Percentiles rank a stretch among this genome's conserved stretches.
Conservation (phyloP, 2,888 invertebrate genomes). For the Callinectes sapidus region DNA sequence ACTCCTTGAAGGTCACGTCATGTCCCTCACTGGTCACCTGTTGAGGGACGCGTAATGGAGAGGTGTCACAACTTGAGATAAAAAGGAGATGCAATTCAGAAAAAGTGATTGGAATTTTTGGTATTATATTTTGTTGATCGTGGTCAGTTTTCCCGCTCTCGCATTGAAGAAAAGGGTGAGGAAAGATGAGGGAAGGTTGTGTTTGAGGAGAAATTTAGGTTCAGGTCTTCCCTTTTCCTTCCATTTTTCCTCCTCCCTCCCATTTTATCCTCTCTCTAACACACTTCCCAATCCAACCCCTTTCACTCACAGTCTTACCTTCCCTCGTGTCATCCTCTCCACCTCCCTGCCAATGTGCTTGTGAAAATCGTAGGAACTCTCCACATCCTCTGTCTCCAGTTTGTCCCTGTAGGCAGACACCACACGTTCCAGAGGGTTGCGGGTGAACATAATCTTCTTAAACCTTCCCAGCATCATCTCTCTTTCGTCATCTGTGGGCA, state of each 20-base stretch:
- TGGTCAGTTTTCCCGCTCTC: too few species aligned
- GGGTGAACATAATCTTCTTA: conserved; percentile 89
- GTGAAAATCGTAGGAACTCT: conserved; percentile 62
- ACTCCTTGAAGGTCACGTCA: conserved; percentile 91
- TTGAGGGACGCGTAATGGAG: background rate
- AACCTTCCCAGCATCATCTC: conserved; percentile 81
- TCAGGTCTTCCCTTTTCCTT: background rate
- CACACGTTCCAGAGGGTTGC: conserved; percentile 83
- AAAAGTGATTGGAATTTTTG: too few species aligned
- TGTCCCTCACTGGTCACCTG: conserved; percentile 80
- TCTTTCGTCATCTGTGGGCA: background rate
- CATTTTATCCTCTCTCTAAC: background rate
- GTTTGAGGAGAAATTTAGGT: too few species aligned
- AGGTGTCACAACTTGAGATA: background rate
- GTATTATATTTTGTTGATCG: too few species aligned
- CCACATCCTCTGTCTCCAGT: conserved; percentile 81
- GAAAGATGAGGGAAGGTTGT: background rate
- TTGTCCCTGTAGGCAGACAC: conserved; percentile 62
- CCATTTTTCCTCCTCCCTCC: background rate
- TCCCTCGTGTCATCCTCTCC: conserved; percentile 62
- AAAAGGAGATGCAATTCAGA: too few species aligned
- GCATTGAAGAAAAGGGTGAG: background rate
- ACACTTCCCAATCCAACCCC: background rate
- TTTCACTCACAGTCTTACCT: conserved; percentile 21
- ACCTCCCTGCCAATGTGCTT: conserved; percentile 57